phyloP scores from a whole-genome alignment of 2,797 vertebrate species.

The Crotalus adamanteus region DNA sequence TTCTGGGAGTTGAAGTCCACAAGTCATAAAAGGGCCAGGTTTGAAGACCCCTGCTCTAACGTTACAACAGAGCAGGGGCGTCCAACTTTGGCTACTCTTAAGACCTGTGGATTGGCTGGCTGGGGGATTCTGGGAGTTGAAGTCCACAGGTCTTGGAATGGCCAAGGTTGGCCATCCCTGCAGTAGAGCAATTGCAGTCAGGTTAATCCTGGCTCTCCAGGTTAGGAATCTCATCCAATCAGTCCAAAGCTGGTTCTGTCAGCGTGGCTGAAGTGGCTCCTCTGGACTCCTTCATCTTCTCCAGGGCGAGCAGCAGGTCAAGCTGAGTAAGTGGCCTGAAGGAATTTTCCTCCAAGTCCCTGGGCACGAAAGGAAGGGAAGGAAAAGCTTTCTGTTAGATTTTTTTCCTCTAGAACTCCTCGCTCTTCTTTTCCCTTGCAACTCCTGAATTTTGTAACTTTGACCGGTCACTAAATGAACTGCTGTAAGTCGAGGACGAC shows the following conservation, averaged over 20 bases:
- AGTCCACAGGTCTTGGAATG: background rate
- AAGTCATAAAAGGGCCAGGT: too few species aligned
- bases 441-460: background rate
- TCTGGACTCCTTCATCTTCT: conserved; percentile 81
- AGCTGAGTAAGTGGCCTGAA: conserved; percentile 78
- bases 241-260: conserved; percentile 73
- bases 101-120: background rate
- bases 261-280: conserved; percentile 46
- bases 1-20: too few species aligned
- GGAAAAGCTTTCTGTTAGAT: background rate
- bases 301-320: conserved; percentile 79
- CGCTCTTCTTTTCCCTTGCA: background rate
- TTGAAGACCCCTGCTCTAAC: background rate
- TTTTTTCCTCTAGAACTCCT: background rate
- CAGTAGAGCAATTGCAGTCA: background rate
- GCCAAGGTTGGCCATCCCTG: background rate
- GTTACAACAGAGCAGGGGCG: background rate
- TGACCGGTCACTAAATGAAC: too few species aligned
- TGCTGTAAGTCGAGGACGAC: too few species aligned
- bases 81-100: background rate
- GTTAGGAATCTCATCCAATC: conserved; percentile 1
- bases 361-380: background rate
- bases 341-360: conserved; percentile 63
- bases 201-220: background rate
- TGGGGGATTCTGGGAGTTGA: background rate